phyloP scores from a whole-genome alignment of 2,113 vertebrate species.

The Loxodonta africana region DNA sequence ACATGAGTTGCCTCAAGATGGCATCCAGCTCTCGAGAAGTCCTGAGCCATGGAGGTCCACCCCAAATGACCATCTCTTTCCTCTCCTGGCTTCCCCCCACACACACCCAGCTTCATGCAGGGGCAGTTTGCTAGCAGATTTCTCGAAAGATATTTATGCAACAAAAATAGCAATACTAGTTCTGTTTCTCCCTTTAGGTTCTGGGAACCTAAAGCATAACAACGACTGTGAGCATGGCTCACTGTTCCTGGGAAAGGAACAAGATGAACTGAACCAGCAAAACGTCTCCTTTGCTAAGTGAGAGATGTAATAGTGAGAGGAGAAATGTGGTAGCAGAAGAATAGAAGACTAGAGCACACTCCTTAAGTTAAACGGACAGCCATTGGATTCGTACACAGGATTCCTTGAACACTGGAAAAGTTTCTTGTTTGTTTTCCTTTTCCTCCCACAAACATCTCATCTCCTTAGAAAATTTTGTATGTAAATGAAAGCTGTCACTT shows the following conservation, averaged over 20 bases:
- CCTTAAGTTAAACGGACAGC: neutral
- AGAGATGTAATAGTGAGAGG: neutral
- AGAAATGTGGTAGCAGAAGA: neutral
- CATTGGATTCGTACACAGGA: neutral
- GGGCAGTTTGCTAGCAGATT: neutral
- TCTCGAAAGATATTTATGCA: neutral
- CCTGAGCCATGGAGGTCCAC: neutral
- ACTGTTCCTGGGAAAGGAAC: neutral
- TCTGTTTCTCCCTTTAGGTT: neutral
- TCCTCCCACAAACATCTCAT: neutral
- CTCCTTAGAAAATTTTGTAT: neutral
- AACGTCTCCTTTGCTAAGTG: neutral
- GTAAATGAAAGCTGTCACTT: neutral
- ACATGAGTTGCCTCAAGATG: conserved; percentile 29
- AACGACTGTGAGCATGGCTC: too few relatives aligned
- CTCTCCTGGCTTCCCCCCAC: neutral
- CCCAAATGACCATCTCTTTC: neutral
- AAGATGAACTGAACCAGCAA: conserved; percentile 11
- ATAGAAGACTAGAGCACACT: neutral
- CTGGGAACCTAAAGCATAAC: too few relatives aligned
- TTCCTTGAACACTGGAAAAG: neutral
- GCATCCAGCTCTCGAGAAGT: neutral
- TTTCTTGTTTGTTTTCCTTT: neutral
- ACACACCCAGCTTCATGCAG: neutral
- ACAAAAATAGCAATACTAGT: conserved; percentile 35